Percentiles rank a stretch among this genome's conserved stretches.
These are phyloP conservation scores for Zapornia atra DNA, from an alignment of 2,113 vertebrate genomes.

Conservation along the genomic window DNA sequence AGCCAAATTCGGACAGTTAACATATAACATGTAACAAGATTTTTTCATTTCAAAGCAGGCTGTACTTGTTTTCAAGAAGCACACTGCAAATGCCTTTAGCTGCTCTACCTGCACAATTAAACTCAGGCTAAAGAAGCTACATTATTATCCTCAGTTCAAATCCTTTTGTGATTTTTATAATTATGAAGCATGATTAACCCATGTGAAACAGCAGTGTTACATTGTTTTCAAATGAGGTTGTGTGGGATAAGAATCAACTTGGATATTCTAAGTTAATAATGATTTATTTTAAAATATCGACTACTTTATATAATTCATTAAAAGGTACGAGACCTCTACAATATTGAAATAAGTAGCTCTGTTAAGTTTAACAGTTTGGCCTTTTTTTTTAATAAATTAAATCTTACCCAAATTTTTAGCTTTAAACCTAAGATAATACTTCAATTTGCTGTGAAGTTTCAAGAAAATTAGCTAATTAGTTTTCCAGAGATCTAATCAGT, in stretches of 20 bases:
- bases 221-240: background rate
- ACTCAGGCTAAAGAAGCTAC: background rate
- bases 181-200: background rate
- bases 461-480: conserved; percentile 53
- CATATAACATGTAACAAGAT: accelerated
- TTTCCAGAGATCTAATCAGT: conserved; percentile 45
- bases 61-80: background rate
- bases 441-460: conserved; percentile 31
- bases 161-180: background rate
- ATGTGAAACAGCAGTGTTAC: background rate
- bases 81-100: background rate
- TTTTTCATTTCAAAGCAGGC: background rate
- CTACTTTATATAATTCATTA: background rate
- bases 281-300: background rate
- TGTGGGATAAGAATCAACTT: background rate
- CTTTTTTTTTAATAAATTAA: background rate
- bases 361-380: conserved; percentile 2
- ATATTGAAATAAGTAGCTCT: background rate
- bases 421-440: conserved; percentile 20
- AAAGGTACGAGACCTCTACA: background rate
- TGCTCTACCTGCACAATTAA: background rate
- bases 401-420: background rate
- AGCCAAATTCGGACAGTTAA: background rate
- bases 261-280: background rate
- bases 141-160: background rate